Evolutionary conservation across 2,113 vertebrate genomes (phyloP).

Genomic region (Echinops telfairi): DNA sequence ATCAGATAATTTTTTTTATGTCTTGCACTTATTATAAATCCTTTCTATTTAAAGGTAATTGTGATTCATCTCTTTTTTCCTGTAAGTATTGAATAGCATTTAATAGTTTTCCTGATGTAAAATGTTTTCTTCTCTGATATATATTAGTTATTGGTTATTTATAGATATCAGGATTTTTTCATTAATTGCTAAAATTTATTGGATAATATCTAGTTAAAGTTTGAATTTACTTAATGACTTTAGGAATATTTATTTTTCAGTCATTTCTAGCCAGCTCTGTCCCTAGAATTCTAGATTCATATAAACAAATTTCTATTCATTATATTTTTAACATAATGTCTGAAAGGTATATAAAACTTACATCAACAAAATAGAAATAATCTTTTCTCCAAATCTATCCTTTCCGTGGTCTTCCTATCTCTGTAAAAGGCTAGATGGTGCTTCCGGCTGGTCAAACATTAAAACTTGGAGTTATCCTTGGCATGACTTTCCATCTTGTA

Average conservation of each 20-base stretch:
- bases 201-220: too few species aligned
- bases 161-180: too few species aligned
- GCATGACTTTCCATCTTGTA: background rate
- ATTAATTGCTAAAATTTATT: too few species aligned
- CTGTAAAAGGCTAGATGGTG: background rate
- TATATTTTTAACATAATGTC: background rate
- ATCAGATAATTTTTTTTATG: background rate
- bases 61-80: background rate
- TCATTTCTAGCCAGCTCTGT: too few species aligned
- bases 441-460: background rate
- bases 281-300: too few species aligned
- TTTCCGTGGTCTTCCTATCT: background rate
- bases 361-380: background rate
- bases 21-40: background rate
- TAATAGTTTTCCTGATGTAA: background rate
- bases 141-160: too few species aligned
- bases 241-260: too few species aligned
- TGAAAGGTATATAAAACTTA: background rate
- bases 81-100: background rate
- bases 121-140: background rate
- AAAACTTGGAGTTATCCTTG: background rate
- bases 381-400: background rate
- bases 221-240: too few species aligned
- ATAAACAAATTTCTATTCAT: too few species aligned
- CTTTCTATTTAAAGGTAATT: constrained; percentile 17